A percentile compares a stretch with the other conserved stretches of the same genome.
These are phyloP conservation scores for Myrmophylax atrothorax DNA, from an alignment of 2,113 vertebrate genomes.

Conservation along the genomic window DNA sequence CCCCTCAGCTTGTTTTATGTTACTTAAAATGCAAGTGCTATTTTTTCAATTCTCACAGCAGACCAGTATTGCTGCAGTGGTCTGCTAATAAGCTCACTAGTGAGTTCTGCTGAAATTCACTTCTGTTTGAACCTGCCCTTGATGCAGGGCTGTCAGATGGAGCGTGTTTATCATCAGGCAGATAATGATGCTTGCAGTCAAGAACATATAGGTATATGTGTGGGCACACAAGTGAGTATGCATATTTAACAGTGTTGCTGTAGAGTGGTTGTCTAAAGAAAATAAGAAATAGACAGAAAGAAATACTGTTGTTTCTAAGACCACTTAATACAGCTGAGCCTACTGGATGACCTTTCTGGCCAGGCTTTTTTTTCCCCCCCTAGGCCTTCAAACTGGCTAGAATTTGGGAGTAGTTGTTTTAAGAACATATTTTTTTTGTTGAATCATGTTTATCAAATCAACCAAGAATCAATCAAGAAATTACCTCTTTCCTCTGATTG, in stretches of 20 bases:
- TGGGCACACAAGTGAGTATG: background rate
- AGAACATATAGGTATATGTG: background rate
- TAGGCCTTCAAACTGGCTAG: background rate
- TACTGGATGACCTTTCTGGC: background rate
- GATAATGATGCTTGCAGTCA: constrained; percentile 52
- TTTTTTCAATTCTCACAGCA: constrained; percentile 63
- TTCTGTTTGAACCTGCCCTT: constrained; percentile 55
- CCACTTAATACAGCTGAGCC: background rate
- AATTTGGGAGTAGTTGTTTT: background rate
- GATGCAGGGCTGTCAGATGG: constrained; percentile 38
- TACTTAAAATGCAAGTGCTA: constrained; percentile 66
- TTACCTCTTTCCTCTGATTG: background rate
- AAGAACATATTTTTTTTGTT: background rate
- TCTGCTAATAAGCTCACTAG: constrained; percentile 58
- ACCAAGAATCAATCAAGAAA: background rate
- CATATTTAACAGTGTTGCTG: background rate
- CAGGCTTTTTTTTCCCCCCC: accelerated
- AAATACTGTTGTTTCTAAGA: background rate
- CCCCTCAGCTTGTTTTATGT: background rate
- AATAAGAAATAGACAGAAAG: background rate
- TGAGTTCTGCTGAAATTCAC: constrained; percentile 54
- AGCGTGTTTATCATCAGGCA: constrained; percentile 5
- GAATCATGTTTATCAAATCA: background rate
- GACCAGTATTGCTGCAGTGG: constrained; percentile 28
- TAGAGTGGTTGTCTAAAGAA: background rate